Evolutionary conservation across 2,888 invertebrate genomes (phyloP).

Genomic region (Dryobota labecula): DNA sequence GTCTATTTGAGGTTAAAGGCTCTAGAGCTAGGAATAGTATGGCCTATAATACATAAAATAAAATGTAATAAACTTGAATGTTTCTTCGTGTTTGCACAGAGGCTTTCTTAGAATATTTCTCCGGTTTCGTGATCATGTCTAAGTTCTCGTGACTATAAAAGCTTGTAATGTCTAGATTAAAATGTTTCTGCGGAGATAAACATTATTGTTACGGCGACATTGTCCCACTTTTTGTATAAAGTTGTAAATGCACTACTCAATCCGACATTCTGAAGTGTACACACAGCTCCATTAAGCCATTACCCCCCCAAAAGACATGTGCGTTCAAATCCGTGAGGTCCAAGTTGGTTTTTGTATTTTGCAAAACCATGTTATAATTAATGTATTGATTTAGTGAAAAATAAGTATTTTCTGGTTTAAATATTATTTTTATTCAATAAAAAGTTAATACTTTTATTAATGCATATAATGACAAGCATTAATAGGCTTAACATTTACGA

Average conservation of each 20-base stretch:
- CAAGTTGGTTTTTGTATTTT: too few species aligned
- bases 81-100: constrained; percentile 45
- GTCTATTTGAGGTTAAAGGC: constrained; percentile 1
- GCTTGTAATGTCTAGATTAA: constrained; percentile 58
- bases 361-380: too few species aligned
- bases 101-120: constrained; percentile 54
- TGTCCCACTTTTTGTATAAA: constrained; percentile 44
- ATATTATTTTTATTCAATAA: too few species aligned
- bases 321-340: too few species aligned
- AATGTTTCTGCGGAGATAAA: constrained; percentile 56
- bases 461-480: too few species aligned
- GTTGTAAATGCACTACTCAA: constrained; percentile 22
- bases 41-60: constrained; percentile 28
- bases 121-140: constrained; percentile 58
- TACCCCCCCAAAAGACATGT: too few species aligned
- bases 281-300: too few species aligned
- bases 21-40: not conserved
- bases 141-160: constrained; percentile 57
- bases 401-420: too few species aligned
- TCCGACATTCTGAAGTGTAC: constrained; percentile 21
- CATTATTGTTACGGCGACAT: constrained; percentile 54
- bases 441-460: too few species aligned
- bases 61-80: constrained; percentile 42
- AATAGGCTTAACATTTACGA: too few species aligned
- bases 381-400: too few species aligned